phyloP scores from a whole-genome alignment of 2,797 vertebrate species.

The Rachycentron canadum region DNA sequence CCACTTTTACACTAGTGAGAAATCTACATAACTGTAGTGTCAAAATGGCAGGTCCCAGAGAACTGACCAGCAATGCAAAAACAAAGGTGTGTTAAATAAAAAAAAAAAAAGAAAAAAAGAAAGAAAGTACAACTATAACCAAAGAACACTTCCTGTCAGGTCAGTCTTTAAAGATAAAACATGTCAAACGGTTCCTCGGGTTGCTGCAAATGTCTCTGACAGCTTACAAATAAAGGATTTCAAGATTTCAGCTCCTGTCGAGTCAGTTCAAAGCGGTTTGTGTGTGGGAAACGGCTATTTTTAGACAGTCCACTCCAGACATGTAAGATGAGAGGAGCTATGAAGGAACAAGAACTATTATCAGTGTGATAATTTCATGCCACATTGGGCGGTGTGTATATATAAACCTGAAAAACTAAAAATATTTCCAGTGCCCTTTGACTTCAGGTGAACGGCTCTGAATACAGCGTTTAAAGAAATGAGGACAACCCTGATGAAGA shows the following conservation, averaged over 20 bases:
- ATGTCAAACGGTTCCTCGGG: constrained; percentile 9
- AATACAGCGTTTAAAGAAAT: neutral
- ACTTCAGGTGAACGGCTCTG: neutral
- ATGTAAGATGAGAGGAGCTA: constrained; percentile 36
- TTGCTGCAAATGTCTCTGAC: neutral
- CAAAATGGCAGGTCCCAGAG: neutral
- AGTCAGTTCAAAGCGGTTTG: constrained; percentile 43
- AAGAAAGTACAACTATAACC: neutral
- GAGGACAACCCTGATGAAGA: neutral
- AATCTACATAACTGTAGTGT: neutral
- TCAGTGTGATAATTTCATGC: constrained; percentile 24
- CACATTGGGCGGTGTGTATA: constrained; percentile 3
- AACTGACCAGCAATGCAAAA: neutral
- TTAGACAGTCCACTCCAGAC: constrained; percentile 43
- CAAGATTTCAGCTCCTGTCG: constrained; percentile 8
- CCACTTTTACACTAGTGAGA: constrained; percentile 22
- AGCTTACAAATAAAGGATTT: constrained; percentile 30
- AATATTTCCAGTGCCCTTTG: constrained; percentile 5
- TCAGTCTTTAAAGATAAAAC: constrained; percentile 3
- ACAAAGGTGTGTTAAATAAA: neutral
- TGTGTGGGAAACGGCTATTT: constrained; percentile 58
- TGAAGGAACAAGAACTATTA: constrained; percentile 29
- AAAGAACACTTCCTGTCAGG: neutral
- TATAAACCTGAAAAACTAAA: constrained; percentile 8
- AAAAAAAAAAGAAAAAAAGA: neutral